Conservation (phyloP, 2,888 invertebrate genomes). For the Agriopis aurantiaria region DNA sequence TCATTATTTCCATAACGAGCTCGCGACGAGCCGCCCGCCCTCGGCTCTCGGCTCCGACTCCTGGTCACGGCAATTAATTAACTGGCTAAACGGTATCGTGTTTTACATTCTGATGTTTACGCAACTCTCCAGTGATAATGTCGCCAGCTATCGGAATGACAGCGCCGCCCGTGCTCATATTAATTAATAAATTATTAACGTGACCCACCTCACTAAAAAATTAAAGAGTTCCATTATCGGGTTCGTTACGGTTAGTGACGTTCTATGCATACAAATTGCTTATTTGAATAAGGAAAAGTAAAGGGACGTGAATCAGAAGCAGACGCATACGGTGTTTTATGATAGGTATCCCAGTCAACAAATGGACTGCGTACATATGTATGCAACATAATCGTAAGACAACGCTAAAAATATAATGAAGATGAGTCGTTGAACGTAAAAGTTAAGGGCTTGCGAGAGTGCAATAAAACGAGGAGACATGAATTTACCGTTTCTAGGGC, state of each 20-base stretch:
- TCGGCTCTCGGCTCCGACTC: conserved; percentile 63
- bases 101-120: conserved; percentile 85
- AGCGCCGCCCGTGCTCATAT: conserved; percentile 72
- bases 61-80: conserved; percentile 83
- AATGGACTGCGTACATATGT: neutral
- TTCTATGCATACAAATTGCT: conserved; percentile 79
- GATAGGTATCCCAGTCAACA: neutral
- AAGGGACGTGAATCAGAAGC: conserved; percentile 56
- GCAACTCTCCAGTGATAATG: conserved; percentile 82
- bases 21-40: conserved; percentile 64
- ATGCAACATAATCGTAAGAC: conserved; percentile 17
- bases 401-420: conserved; percentile 39
- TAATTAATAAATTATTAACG: conserved; percentile 82
- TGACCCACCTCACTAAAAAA: conserved; percentile 78
- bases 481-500: conserved; percentile 63
- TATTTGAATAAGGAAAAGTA: conserved; percentile 71
- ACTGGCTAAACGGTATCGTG: conserved; percentile 84
- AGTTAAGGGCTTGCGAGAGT: conserved; percentile 53
- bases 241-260: conserved; percentile 70
- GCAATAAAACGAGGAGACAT: conserved; percentile 62
- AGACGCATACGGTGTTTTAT: conserved; percentile 13
- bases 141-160: conserved; percentile 75
- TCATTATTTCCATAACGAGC: conserved; percentile 84
- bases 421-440: conserved; percentile 37
- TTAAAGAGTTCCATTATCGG: conserved; percentile 80